Evolutionary conservation across 1,140 invertebrate species (phyloP).

Genomic region (Coenobita brevimanus): DNA sequence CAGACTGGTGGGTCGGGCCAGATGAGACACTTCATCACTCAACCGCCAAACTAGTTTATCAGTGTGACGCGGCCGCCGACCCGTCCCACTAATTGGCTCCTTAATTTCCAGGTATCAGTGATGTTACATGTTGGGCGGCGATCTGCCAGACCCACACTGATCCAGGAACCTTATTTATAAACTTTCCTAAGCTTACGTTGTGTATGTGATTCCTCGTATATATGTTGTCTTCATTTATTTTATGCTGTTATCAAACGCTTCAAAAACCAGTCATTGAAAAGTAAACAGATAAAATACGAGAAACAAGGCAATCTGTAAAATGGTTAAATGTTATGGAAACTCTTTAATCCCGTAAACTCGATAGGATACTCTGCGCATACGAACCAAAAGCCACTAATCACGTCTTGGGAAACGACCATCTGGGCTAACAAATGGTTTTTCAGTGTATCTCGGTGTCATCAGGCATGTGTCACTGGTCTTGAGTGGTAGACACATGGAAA

Average conservation of each 20-base stretch:
- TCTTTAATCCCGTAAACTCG: too few species aligned
- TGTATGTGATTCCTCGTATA: too few species aligned
- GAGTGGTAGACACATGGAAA: constrained; percentile 3
- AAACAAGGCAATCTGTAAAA: too few species aligned
- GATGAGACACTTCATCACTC: constrained; percentile 19
- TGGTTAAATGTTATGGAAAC: too few species aligned
- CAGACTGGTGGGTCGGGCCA: neutral
- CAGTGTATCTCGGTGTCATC: constrained; percentile 33
- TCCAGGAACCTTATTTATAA: too few species aligned
- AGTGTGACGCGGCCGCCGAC: constrained; percentile 22
- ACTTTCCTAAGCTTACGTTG: too few species aligned
- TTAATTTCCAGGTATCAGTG: constrained; percentile 52
- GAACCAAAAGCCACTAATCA: constrained; percentile 34
- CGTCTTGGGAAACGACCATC: neutral
- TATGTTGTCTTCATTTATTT: too few species aligned
- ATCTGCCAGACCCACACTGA: neutral
- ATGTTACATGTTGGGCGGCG: constrained; percentile 41
- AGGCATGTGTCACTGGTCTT: constrained; percentile 12
- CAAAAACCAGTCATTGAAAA: too few species aligned
- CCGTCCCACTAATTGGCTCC: constrained; percentile 47
- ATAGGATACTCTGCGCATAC: too few species aligned
- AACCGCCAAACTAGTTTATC: constrained; percentile 46
- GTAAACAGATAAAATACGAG: too few species aligned
- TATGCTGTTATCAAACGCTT: too few species aligned
- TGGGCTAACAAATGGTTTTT: constrained; percentile 24